Conservation (phyloP, 2,113 vertebrate species). For the Silurus asotus region DNA sequence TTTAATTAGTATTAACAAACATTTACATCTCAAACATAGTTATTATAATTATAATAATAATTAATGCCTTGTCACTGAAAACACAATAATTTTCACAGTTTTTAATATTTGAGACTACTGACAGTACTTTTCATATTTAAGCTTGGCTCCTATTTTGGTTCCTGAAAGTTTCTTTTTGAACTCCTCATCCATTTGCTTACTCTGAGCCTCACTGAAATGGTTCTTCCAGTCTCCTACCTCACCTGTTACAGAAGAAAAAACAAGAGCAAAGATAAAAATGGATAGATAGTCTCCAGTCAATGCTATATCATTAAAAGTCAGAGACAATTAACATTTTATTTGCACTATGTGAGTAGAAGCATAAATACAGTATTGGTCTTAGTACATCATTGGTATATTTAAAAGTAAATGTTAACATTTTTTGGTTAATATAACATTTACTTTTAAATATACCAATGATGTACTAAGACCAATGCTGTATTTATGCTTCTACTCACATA, state of each 20-base stretch:
- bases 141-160: constrained; percentile 58
- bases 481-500: neutral
- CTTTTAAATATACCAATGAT: too few species aligned
- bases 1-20: neutral
- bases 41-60: neutral
- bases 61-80: neutral
- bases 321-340: neutral
- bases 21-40: neutral
- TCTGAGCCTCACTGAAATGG: constrained; percentile 67
- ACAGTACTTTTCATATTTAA: constrained; percentile 67
- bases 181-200: constrained; percentile 72
- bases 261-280: neutral
- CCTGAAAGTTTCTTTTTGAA: constrained; percentile 65
- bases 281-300: neutral
- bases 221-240: constrained; percentile 68
- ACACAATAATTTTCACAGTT: neutral
- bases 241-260: constrained; percentile 52
- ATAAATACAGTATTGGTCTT: neutral
- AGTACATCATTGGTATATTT: too few species aligned
- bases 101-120: constrained; percentile 24
- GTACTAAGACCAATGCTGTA: too few species aligned
- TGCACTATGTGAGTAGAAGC: neutral
- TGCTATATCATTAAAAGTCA: neutral
- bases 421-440: too few species aligned
- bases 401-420: too few species aligned